phyloP scores from a whole-genome alignment of 2,888 invertebrate genomes.

The Agrilus cyanescens region DNA sequence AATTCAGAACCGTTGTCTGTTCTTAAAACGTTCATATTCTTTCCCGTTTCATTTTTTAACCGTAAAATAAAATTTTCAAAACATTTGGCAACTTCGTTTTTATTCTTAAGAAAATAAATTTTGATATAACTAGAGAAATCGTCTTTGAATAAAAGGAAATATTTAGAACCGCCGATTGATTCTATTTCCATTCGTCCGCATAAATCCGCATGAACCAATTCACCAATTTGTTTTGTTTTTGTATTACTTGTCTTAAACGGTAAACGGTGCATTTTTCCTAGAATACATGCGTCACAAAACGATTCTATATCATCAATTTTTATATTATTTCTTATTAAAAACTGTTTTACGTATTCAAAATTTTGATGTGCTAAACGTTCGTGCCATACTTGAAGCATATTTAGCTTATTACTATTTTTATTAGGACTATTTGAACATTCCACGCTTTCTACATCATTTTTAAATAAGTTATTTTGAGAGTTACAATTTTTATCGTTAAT shows the following conservation, averaged over 20 bases:
- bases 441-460: no score
- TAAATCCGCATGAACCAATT: constrained; percentile 14
- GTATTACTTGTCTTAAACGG: constrained; percentile 6
- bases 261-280: constrained; percentile 10
- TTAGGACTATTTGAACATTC: no score
- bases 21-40: constrained; percentile 18
- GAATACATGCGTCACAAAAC: constrained; percentile 18
- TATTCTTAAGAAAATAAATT: constrained; percentile 16
- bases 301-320: no score
- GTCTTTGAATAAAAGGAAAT: constrained; percentile 13
- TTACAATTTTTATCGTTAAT: no score
- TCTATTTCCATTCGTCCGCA: constrained; percentile 13
- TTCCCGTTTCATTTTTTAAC: constrained; percentile 21
- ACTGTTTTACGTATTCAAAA: not conserved
- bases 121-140: constrained; percentile 13
- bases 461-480: no score
- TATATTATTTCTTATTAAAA: constrained; percentile 7
- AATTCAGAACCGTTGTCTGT: constrained; percentile 23
- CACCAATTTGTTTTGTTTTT: constrained; percentile 8
- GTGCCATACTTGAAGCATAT: not conserved
- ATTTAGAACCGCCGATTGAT: constrained; percentile 1
- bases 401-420: not conserved
- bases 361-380: constrained; percentile 1
- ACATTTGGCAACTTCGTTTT: constrained; percentile 12
- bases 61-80: constrained; percentile 15